Percentiles rank a stretch among this genome's conserved stretches.
These are phyloP conservation scores for Hirtodrosophila duncani DNA, from an alignment of 2,888 invertebrate species.

Conservation along the genomic window DNA sequence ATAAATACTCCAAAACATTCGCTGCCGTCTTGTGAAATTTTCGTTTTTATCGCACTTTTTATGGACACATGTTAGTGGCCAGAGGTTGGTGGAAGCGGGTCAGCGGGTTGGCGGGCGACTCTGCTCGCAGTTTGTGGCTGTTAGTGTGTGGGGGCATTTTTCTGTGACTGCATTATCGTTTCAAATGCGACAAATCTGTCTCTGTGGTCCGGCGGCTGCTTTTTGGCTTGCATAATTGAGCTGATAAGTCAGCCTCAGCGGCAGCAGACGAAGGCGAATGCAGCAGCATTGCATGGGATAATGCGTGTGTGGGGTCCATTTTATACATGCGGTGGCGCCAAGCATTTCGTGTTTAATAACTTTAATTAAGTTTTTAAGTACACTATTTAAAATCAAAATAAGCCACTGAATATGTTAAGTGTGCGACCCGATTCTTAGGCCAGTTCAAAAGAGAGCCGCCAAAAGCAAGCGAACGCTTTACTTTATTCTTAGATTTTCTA, in stretches of 20 bases:
- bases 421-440: background rate
- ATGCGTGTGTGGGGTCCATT: slow-evolving; percentile 56
- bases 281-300: slow-evolving; percentile 3
- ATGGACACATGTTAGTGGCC: slow-evolving; percentile 44
- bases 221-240: slow-evolving; percentile 65
- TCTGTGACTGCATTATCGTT: slow-evolving; percentile 56
- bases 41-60: slow-evolving; percentile 72
- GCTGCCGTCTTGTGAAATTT: slow-evolving; percentile 63
- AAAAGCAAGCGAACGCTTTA: too few species aligned
- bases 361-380: slow-evolving; percentile 62
- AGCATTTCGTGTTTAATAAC: slow-evolving; percentile 55
- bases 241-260: slow-evolving; percentile 59
- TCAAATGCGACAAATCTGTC: slow-evolving; percentile 71
- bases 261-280: slow-evolving; percentile 32
- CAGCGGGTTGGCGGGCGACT: slow-evolving; percentile 2
- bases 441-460: too few species aligned
- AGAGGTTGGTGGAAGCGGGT: slow-evolving; percentile 25
- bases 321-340: slow-evolving; percentile 62
- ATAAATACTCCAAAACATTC: too few species aligned
- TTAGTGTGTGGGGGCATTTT: slow-evolving; percentile 46
- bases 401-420: too few species aligned
- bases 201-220: slow-evolving; percentile 56
- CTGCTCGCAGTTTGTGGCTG: slow-evolving; percentile 3
- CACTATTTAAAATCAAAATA: slow-evolving; percentile 2
- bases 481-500: too few species aligned